Percentiles rank a stretch among this genome's conserved stretches.
These are phyloP conservation scores for Epinephelus awoara DNA, from an alignment of 2,797 vertebrate species.

Conservation along the genomic window DNA sequence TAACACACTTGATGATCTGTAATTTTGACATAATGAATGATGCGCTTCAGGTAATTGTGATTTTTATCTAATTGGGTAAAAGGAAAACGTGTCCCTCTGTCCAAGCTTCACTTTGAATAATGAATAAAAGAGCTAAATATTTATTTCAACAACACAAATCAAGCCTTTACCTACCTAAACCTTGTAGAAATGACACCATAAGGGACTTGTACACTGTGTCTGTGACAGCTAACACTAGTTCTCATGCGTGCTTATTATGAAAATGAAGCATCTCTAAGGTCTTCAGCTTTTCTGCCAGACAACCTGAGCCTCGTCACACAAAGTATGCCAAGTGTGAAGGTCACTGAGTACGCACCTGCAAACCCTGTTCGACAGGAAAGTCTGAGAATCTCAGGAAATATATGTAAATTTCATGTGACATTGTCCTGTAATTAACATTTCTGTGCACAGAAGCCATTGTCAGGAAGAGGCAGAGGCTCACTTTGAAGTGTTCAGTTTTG, in stretches of 20 bases:
- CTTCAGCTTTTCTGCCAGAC: not conserved
- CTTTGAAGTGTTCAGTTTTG: not conserved
- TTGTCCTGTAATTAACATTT: not conserved
- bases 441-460: slow-evolving; percentile 14
- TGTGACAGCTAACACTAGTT: not conserved
- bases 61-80: too few relatives aligned
- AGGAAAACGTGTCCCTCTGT: too few relatives aligned
- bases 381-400: not conserved
- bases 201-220: not conserved
- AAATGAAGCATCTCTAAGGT: not conserved
- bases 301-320: not conserved
- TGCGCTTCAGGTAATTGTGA: not conserved
- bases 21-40: not conserved
- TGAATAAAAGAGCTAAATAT: too few relatives aligned
- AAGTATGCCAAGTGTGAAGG: not conserved
- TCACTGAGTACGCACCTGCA: not conserved
- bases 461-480: not conserved
- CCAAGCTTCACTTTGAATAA: too few relatives aligned
- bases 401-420: not conserved
- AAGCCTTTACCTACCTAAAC: too few relatives aligned
- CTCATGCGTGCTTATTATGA: not conserved
- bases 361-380: not conserved
- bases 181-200: not conserved
- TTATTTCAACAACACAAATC: too few relatives aligned
- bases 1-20: not conserved